Evolutionary conservation across 1,140 invertebrate genomes (phyloP).

Genomic region (Dendroctonus valens): DNA sequence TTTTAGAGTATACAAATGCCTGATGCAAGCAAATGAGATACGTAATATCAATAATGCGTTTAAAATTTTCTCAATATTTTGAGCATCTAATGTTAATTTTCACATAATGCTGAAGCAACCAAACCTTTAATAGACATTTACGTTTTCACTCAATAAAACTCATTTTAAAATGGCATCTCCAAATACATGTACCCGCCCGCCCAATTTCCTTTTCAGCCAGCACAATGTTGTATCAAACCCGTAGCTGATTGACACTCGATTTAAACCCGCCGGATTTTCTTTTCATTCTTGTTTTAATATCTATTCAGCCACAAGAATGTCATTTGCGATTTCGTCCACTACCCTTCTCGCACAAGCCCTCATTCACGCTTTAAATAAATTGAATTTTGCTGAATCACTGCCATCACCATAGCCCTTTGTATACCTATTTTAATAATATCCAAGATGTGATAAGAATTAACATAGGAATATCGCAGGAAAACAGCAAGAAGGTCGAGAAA

Average conservation of each 20-base stretch:
- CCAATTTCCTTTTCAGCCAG: constrained; percentile 28
- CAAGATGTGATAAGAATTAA: no score
- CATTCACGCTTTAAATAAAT: constrained; percentile 36
- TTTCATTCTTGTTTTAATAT: constrained; percentile 36
- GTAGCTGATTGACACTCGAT: constrained; percentile 33
- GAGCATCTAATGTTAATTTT: no score
- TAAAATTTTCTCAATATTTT: no score
- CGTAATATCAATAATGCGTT: no score
- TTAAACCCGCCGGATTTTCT: constrained; percentile 30
- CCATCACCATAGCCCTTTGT: no score
- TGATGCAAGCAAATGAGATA: no score
- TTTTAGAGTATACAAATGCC: no score
- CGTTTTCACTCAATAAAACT: constrained; percentile 5
- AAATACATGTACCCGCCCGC: neutral
- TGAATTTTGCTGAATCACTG: constrained; percentile 8
- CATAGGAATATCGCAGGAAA: no score
- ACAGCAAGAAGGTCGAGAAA: no score
- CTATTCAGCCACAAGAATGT: constrained; percentile 35
- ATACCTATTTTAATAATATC: no score
- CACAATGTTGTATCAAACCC: constrained; percentile 19
- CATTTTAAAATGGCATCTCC: neutral
- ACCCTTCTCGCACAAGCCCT: constrained; percentile 21
- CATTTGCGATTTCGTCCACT: constrained; percentile 34
- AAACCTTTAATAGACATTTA: neutral
- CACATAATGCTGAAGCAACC: no score